Evolutionary conservation across 2,797 vertebrate species (phyloP), one percentile per base, ranked within the genome.

Genomic region (Okamejei kenojei): DNA sequence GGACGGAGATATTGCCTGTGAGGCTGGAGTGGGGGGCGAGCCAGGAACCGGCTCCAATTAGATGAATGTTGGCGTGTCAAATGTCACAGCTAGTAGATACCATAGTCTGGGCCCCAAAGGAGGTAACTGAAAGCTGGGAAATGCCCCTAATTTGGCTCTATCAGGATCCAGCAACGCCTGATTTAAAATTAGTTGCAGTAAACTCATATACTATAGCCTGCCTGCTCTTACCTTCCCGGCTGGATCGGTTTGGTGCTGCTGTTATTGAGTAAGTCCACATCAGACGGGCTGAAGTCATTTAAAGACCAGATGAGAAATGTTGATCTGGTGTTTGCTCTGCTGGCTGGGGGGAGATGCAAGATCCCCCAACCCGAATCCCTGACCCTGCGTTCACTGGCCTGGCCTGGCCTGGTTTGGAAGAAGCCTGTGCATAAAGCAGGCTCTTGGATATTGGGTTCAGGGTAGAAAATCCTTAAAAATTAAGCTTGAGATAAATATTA

Each of bases 91-190:
- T 29, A 35, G n/a, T 65, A 19, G 84, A 21, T 35, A 68, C 63
- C 84, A 21, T n/a, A 68, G 63, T 2, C 6, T 88, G 17, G n/a
- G 19, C 61, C 84, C 84, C 84, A 68, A 2, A 19, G 29, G 61
- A n/a, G n/a, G 29, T 2, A 6, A 35, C 9, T 88, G n/a, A 32
- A 7, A 21, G n/a, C n/a, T 32, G 8, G n/a, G 21, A 21, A 63
- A 68, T 65, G 61, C n/a, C n/a, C 82, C 82, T 86, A 32, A 86
- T 86, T 88, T 35, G 7, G 84, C 84, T 21, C n/a, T 88, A 68
- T 10, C 32, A 9, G 65, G 17, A 35, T 61, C 11, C 65, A 68
- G 32, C 32, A 8, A 19, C 4, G 63, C 17, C 0, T 23, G 63
- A 88, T 68, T 21, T 88, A 88, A 88, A 88, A 88, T 88, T 88